Base-by-base conservation (phyloP, 2,888 invertebrate genomes). In the Zeuzera pyrina region DNA sequence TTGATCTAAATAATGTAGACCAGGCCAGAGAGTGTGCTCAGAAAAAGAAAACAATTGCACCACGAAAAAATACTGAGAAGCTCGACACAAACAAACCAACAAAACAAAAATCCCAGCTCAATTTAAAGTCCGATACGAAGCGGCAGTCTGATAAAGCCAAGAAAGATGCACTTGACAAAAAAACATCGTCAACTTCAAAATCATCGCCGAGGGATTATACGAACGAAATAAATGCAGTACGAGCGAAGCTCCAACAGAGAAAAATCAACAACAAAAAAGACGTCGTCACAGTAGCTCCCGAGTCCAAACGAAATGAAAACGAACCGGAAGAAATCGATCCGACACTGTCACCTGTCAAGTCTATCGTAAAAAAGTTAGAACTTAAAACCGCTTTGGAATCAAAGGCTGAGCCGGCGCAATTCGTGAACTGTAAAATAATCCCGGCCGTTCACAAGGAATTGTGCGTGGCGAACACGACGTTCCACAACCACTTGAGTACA, bases 1-100 rank as follows among this genome's bases (percentile, higher is more conserved):
- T 78, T 70, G 83, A 84, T 84, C 84, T 84, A 81, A 70, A 57
- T 49, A 71, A 70, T 60, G 59, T 81, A 84, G 84, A 84, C 67
- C 84, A 81, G 66, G 67, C 73, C 62, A 77, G 83, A 76, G 84
- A 84, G 76, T 83, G 81, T 79, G 78, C 78, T 74, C 78, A 72
- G 69, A 81, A 76, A 71, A 84, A 78, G 50, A 81, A 72, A 59
- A 52, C 52, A 39, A 60, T 49, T 41, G 58, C 61, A 41, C 51
- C 58, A 41, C 62, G 69, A 49, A 79, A 76, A 71, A 59, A 39
- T 37, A 47, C 49, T 35, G 83, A 74, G 35, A 79, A 69, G 57
- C 48, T 57, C 31, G 81, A 83, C 41, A 51, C 59, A 50, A 59
- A 41, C 38, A 76, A 71, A 65, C 77, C 73, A 70, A 58, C 65